These are phyloP conservation scores for Drosophila infuscata DNA, from an alignment of 2,888 invertebrate genomes.

Conservation along the genomic window DNA sequence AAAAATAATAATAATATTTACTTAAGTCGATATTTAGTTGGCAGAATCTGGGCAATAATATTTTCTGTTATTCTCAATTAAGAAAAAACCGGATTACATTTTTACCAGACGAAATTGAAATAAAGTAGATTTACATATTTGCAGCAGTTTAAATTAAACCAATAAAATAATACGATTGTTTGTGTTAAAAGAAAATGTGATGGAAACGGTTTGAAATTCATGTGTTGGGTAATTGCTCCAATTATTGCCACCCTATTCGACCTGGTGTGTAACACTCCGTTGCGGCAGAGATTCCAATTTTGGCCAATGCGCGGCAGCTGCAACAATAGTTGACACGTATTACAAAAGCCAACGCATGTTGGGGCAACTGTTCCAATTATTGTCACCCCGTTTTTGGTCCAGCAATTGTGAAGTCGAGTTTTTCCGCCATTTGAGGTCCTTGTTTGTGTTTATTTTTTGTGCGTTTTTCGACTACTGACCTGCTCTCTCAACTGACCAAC, in stretches of 20 bases:
- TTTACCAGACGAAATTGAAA: neutral
- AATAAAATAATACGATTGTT: no score
- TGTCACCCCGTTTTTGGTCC: slow-evolving; percentile 47
- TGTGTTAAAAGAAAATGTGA: neutral
- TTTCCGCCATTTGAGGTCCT: slow-evolving; percentile 10
- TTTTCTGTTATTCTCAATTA: neutral
- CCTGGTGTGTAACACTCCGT: neutral
- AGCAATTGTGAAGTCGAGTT: slow-evolving; percentile 25
- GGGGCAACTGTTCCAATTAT: slow-evolving; percentile 55
- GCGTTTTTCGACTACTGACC: slow-evolving; percentile 34
- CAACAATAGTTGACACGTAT: slow-evolving; percentile 14
- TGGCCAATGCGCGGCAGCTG: neutral
- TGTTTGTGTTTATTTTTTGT: slow-evolving; percentile 13
- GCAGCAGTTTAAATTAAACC: neutral
- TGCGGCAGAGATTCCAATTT: neutral
- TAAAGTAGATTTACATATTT: neutral
- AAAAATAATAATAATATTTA: neutral
- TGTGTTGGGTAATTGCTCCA: neutral
- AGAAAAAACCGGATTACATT: neutral
- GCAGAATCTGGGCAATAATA: neutral
- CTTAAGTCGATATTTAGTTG: neutral
- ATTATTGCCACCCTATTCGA: neutral
- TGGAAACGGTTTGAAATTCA: neutral
- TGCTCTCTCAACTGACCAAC: slow-evolving; percentile 9
- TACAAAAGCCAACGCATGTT: slow-evolving; percentile 19